Evolutionary conservation across 2,113 vertebrate genomes (phyloP), one percentile per base, ranked within the genome.

Genomic region (Cyphomyrus discorhynchus): DNA sequence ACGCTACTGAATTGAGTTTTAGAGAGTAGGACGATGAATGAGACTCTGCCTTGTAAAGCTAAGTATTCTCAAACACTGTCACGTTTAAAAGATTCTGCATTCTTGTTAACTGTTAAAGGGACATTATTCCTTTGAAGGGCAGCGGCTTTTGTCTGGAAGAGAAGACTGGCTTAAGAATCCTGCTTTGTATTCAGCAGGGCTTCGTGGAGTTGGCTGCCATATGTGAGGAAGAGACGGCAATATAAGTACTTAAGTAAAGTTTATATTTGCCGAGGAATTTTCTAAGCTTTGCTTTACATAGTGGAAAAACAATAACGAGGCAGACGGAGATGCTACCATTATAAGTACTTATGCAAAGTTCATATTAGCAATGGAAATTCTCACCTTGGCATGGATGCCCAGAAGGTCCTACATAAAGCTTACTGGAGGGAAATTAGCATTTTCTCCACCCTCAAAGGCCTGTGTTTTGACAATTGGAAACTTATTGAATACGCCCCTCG

Each of bases 231-330:
- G 93, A 95, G 94, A 93, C 93, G 94, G 93, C 92, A 92, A 91
- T 91, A 95, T 96, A 96, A 96, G 96, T 94, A 95, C 94, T 96
- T 96, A 95, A 95, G 95, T 94, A 96, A 96, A 96, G 96, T 96
- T 96, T 95, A 96, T 96, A 95, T 96, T 96, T 96, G 94, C 95
- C 52, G 52, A 95, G 93, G 96, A 96, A 94, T 96, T 94, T 94
- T 94, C 93, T 91, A 91, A 91, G 94, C 94, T 96, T 96, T 96
- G 94, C 94, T 95, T 96, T 94, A 93, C 93, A 95, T 92, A 92
- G 94, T 94, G 93, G 94, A 93, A 96, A 96, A 96, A 96, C 95
- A 96, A 96, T 95, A 94, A 94, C 93, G 93, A 93, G 93, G 62
- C 91, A 93, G 94, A 94, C 94, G 94, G 93, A 90, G 84, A 93